These are phyloP conservation scores for Dendrophyllia cribrosa DNA, from an alignment of 64 coral and sea anemone genomes.

Conservation along the genomic window DNA sequence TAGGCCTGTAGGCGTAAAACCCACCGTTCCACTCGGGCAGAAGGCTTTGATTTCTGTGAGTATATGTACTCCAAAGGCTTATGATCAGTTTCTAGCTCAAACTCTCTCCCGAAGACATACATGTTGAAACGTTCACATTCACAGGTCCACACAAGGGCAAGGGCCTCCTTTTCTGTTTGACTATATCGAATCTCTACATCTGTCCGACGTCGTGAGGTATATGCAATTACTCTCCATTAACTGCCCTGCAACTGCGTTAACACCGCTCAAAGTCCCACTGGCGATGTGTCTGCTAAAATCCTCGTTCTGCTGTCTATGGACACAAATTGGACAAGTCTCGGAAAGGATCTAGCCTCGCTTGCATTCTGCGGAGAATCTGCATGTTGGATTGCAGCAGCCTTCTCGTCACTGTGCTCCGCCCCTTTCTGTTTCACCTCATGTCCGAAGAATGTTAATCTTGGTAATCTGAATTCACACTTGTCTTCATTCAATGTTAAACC, in stretches of 20 bases:
- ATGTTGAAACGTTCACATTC: slow-evolving; percentile 38
- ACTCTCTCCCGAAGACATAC: slow-evolving; percentile 32
- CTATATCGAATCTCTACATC: slow-evolving; percentile 47
- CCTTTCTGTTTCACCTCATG: slow-evolving; percentile 31
- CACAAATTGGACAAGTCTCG: slow-evolving; percentile 36
- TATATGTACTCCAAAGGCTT: slow-evolving; percentile 30
- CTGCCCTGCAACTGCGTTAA: slow-evolving; percentile 24
- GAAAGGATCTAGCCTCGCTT: slow-evolving; percentile 15
- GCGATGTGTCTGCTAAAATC: slow-evolving; percentile 23
- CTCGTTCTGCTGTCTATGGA: slow-evolving; percentile 20
- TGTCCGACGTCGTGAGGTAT: slow-evolving; percentile 21
- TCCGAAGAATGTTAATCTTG: slow-evolving; percentile 26
- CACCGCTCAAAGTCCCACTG: slow-evolving; percentile 16
- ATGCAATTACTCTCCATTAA: slow-evolving; percentile 41
- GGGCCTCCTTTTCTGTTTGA: slow-evolving; percentile 38
- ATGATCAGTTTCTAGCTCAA: slow-evolving; percentile 39
- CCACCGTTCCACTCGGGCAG: slow-evolving; percentile 29
- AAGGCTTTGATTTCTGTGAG: slow-evolving; percentile 47
- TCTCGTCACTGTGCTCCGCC: slow-evolving; percentile 14
- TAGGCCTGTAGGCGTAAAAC: slow-evolving; percentile 33
- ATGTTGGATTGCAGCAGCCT: slow-evolving; percentile 34
- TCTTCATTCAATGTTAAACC: background rate
- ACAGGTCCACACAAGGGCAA: slow-evolving; percentile 13
- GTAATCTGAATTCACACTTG: background rate
- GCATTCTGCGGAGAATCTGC: slow-evolving; percentile 37